Base-by-base conservation (phyloP, 2,888 invertebrate species). In the Pandemis heparana region DNA sequence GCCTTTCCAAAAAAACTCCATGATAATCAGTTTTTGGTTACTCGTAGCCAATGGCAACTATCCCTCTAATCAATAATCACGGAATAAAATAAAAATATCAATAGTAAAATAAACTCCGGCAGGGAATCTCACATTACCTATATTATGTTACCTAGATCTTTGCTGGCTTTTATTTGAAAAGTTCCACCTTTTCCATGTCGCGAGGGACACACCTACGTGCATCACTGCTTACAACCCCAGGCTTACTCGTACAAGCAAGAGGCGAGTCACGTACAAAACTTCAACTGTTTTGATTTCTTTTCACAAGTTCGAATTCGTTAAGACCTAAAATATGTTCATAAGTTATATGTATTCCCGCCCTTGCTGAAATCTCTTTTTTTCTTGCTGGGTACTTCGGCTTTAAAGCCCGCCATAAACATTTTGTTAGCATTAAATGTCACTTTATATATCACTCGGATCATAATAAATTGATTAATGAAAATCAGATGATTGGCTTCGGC, bases 141-240 rank as follows among this genome's bases (percentile, higher is more conserved):
- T 39, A 67, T 61, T 71, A 72, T 67, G 68, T 23, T 59, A n/a
- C 46, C 46, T 16, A 53, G 51, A 38, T 38, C 39, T 16, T 16
- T 32, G 23, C 23, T 51, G 10, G 46, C 32, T 46, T 70, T 43
- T 72, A 89, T 89, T 87, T 82, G 85, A 86, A 88, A 89, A 88
- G 81, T 88, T 87, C 82, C 77, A 81, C 85, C 85, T 84, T 80
- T 83, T 75, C 79, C 76, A 77, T 81, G 82, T 82, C 80, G 78
- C 77, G 76, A 74, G 76, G 76, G 80, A 82, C 53, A 48, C 59
- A n/a, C 39, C 72, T 18, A 56, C 56, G 72, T 72, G 69, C 62
- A 72, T 67, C 41, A 32, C 64, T 38, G 32, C 51, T 70, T 70
- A 41, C 64, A 51, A 65, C 16, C 14, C 18, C 9, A 32, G 23